phyloP scores from a whole-genome alignment of 2,888 invertebrate species.

The Phyllotreta cruciferae region DNA sequence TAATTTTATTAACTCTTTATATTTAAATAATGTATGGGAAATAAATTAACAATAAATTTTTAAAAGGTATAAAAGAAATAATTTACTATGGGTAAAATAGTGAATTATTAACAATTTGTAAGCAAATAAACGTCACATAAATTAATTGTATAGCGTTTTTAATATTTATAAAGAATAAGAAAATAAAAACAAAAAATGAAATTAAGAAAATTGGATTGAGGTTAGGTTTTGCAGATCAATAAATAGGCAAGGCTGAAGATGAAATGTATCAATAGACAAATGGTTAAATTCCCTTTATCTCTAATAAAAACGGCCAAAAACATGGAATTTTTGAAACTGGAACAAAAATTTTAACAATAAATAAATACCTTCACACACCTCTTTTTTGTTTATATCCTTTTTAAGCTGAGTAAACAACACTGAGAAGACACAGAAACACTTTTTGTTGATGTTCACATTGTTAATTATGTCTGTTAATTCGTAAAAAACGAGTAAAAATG shows the following conservation, averaged over 20 bases:
- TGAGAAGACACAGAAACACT: conserved; percentile 21
- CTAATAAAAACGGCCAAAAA: conserved; percentile 2
- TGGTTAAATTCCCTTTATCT: background rate
- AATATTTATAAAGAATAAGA: background rate
- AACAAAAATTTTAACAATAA: conserved; percentile 19
- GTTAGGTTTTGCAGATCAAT: conserved; percentile 38
- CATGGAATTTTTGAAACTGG: background rate
- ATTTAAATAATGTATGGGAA: no score
- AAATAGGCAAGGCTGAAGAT: conserved; percentile 39
- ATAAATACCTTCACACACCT: conserved; percentile 33
- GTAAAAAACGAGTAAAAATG: conserved; percentile 9
- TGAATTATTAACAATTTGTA: no score
- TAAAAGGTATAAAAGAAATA: no score
- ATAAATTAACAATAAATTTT: no score
- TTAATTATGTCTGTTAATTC: conserved; percentile 20
- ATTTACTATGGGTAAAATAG: no score
- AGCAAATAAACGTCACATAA: no score
- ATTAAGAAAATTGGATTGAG: conserved; percentile 19
- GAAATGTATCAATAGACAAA: background rate
- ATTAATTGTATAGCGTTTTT: no score
- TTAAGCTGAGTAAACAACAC: conserved; percentile 30
- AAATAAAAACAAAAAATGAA: conserved; percentile 1
- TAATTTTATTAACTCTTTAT: no score
- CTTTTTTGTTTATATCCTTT: conserved; percentile 21
- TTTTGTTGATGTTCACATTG: conserved; percentile 31